These are phyloP conservation scores for Drosophila sturtevanti DNA, from an alignment of 1,140 invertebrate genomes.

Conservation along the genomic window DNA sequence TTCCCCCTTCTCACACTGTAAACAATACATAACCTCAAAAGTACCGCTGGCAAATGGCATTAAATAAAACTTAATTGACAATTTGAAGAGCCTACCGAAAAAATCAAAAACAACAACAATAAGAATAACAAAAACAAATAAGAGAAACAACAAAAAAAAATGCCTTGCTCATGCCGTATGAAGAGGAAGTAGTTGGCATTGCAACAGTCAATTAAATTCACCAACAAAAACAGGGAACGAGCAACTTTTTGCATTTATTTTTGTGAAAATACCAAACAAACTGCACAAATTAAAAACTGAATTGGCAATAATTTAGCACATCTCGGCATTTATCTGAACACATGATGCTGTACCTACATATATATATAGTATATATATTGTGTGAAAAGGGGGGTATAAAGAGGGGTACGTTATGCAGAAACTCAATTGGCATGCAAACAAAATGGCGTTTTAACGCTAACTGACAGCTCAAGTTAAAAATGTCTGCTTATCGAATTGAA, in stretches of 20 bases:
- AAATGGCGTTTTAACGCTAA: slow-evolving; percentile 78
- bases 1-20: neutral
- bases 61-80: slow-evolving; percentile 82
- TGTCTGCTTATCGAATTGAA: slow-evolving; percentile 81
- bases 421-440: slow-evolving; percentile 61
- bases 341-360: neutral
- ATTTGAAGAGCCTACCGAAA: slow-evolving; percentile 59
- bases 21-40: slow-evolving; percentile 66
- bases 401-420: neutral
- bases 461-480: slow-evolving; percentile 82
- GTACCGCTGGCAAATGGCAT: slow-evolving; percentile 68
- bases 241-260: slow-evolving; percentile 73
- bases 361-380: too few species aligned
- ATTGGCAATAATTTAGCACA: slow-evolving; percentile 79
- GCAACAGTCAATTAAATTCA: slow-evolving; percentile 73
- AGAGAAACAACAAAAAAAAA: neutral
- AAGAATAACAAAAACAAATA: too few species aligned
- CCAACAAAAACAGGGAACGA: slow-evolving; percentile 19
- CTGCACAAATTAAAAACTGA: slow-evolving; percentile 76
- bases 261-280: slow-evolving; percentile 63
- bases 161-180: neutral
- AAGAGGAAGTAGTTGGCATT: neutral
- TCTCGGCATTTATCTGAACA: slow-evolving; percentile 61
- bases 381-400: too few species aligned
- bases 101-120: neutral